Conservation (phyloP, 1,140 invertebrate genomes). For the Drosophila pectinifera region DNA sequence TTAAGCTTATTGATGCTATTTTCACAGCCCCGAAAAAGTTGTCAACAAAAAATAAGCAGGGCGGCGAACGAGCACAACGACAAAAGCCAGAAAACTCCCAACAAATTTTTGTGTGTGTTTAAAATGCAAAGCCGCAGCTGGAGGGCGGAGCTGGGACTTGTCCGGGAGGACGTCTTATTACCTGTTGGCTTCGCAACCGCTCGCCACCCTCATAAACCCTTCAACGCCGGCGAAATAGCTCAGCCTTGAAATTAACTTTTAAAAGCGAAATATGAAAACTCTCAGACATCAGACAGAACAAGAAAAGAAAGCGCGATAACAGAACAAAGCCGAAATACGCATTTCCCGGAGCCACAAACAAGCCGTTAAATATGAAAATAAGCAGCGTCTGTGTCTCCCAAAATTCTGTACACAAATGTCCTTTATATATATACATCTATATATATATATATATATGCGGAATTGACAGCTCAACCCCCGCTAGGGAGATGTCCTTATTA, state of each 20-base stretch:
- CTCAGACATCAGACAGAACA: neutral
- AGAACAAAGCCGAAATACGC: conserved; percentile 36
- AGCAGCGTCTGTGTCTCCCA: conserved; percentile 28
- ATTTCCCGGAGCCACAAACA: conserved; percentile 59
- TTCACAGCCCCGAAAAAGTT: conserved; percentile 42
- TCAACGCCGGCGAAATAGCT: conserved; percentile 65
- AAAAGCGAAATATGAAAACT: conserved; percentile 61
- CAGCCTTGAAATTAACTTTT: conserved; percentile 83
- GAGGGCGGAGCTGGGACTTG: neutral
- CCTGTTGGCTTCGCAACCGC: conserved; percentile 53
- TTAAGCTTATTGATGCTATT: conserved; percentile 76
- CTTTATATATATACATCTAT: neutral
- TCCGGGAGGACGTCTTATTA: conserved; percentile 13
- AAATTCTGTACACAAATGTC: neutral
- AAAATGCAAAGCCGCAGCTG: conserved; percentile 68
- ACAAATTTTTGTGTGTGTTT: conserved; percentile 62
- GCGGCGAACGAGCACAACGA: neutral
- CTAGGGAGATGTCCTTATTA: conserved; percentile 26
- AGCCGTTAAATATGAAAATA: conserved; percentile 71
- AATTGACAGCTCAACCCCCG: conserved; percentile 47
- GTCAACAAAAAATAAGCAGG: conserved; percentile 2
- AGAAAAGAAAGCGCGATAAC: conserved; percentile 21
- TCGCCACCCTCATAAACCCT: conserved; percentile 65
- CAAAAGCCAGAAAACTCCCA: conserved; percentile 26
- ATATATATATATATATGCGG: conserved; percentile 3